Conservation (phyloP, 1,140 invertebrate species). For the Listronotus oregonensis region DNA sequence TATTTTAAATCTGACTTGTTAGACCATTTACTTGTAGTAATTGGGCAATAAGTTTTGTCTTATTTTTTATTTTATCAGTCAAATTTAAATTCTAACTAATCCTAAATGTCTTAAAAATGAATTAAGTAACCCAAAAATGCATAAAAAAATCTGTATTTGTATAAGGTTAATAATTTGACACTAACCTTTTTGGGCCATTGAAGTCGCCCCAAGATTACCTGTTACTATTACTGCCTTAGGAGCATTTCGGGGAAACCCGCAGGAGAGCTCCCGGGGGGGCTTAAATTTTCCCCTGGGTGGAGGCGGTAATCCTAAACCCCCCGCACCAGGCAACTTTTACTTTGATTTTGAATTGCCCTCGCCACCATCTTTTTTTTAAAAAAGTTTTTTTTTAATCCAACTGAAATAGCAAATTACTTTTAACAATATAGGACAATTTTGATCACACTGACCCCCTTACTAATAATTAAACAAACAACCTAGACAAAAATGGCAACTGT, state of each 20-base stretch:
- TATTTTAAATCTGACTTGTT: no score
- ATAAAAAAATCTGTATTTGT: no score
- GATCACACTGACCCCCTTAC: no score
- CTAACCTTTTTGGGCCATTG: slow-evolving; percentile 65
- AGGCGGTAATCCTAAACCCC: slow-evolving; percentile 72
- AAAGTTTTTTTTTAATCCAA: slow-evolving; percentile 21
- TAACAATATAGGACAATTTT: slow-evolving; percentile 4
- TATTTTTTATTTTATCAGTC: no score
- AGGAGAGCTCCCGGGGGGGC: slow-evolving; percentile 72
- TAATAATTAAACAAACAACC: no score
- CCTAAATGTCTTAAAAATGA: no score
- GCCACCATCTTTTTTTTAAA: slow-evolving; percentile 86
- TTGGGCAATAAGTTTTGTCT: no score
- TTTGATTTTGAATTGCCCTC: slow-evolving; percentile 59
- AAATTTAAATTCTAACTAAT: no score
- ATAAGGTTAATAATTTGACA: not conserved
- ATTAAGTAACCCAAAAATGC: no score
- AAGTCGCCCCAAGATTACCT: slow-evolving; percentile 75
- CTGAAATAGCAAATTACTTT: no score
- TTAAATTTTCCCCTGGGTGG: slow-evolving; percentile 71
- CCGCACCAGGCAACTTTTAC: slow-evolving; percentile 49
- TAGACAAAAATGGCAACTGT: no score
- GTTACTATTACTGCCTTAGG: slow-evolving; percentile 58
- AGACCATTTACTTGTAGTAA: no score
- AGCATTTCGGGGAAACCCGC: slow-evolving; percentile 60